Evolutionary conservation across 2,797 vertebrate species (phyloP).

Genomic region (Allochrocebus solatus): DNA sequence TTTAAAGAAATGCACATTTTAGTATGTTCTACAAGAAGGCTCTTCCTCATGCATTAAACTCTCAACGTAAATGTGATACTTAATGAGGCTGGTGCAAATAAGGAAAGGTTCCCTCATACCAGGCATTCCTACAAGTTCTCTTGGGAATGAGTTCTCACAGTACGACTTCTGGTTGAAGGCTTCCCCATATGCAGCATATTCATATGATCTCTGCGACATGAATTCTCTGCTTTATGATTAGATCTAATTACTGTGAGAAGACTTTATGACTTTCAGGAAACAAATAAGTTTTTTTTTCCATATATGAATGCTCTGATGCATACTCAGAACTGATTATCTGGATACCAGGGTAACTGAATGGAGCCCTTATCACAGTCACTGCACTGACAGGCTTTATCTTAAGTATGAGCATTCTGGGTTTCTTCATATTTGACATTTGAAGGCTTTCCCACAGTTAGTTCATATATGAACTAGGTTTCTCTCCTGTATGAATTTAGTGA

Average conservation of each 20-base stretch:
- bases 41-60: constrained; percentile 3
- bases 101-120: background rate
- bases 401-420: background rate
- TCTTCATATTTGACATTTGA: background rate
- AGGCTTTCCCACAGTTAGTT: background rate
- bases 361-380: background rate
- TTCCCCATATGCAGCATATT: background rate
- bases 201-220: background rate
- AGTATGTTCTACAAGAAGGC: background rate
- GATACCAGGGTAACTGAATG: background rate
- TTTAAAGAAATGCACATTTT: constrained; percentile 37
- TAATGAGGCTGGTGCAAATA: background rate
- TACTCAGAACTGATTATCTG: background rate
- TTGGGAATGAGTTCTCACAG: background rate
- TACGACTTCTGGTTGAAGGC: background rate
- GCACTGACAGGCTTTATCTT: background rate
- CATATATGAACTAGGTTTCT: background rate
- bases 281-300: background rate
- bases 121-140: background rate
- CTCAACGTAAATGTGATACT: background rate
- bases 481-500: constrained; percentile 7
- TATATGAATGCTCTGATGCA: background rate
- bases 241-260: background rate
- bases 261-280: background rate
- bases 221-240: background rate